phyloP scores from a whole-genome alignment of 2,888 invertebrate species.

The Orthonevra nobilis region DNA sequence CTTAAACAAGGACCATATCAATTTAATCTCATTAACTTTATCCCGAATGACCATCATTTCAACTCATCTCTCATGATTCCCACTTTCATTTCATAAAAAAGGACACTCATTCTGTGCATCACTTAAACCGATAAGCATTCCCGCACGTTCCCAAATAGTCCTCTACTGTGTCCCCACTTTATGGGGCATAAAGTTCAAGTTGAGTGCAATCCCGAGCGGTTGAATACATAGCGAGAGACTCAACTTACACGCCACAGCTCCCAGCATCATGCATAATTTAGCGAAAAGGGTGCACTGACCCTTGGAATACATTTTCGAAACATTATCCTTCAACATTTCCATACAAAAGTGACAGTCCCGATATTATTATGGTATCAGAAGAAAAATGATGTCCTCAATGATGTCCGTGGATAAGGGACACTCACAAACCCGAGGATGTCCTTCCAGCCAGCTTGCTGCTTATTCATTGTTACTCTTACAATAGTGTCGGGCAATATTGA shows the following conservation, averaged over 20 bases:
- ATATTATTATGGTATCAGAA: constrained; percentile 22
- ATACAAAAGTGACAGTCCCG: constrained; percentile 21
- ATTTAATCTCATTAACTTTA: no score
- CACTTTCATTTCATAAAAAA: constrained; percentile 38
- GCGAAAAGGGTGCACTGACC: constrained; percentile 51
- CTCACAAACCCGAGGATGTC: constrained; percentile 15
- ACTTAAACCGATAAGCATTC: constrained; percentile 47
- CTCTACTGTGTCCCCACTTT: constrained; percentile 6
- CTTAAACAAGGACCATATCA: no score
- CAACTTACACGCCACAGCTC: constrained; percentile 13
- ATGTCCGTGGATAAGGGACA: constrained; percentile 6
- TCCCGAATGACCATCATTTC: no score
- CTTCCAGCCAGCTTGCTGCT: constrained; percentile 2
- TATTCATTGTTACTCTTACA: constrained; percentile 46
- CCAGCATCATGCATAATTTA: constrained; percentile 26
- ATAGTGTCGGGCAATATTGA: constrained; percentile 63
- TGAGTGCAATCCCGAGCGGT: constrained; percentile 25
- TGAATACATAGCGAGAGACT: constrained; percentile 5
- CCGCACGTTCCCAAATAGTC: background rate
- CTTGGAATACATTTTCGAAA: constrained; percentile 30
- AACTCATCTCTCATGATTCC: constrained; percentile 34
- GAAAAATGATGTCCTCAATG: constrained; percentile 42
- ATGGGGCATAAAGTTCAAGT: constrained; percentile 50
- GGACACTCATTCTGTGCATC: constrained; percentile 39
- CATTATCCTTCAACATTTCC: constrained; percentile 38